Conservation (phyloP, 1,140 invertebrate genomes). For the Anoplophora glabripennis region DNA sequence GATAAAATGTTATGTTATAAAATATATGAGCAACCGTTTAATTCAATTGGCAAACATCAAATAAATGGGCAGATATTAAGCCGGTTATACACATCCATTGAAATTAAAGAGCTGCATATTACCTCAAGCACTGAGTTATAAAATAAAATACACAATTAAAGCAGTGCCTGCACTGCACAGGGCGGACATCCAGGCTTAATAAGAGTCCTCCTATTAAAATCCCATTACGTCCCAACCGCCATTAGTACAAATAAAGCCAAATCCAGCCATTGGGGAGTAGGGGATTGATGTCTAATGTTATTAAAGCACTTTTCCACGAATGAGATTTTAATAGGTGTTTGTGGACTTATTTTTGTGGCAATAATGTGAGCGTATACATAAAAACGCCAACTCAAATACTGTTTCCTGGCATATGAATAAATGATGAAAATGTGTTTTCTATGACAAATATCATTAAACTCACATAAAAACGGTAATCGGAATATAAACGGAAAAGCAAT, state of each 20-base stretch:
- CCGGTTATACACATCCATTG: no score
- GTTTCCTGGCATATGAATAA: constrained; percentile 20
- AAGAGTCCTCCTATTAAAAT: constrained; percentile 40
- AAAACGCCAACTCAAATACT: no score
- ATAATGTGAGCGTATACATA: no score
- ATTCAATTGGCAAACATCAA: no score
- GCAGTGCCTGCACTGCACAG: no score
- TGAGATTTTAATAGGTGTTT: constrained; percentile 40
- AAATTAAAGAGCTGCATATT: no score
- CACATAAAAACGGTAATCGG: constrained; percentile 11
- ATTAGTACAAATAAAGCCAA: constrained; percentile 41
- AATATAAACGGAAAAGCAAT: not conserved
- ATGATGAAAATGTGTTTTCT: constrained; percentile 23
- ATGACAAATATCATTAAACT: constrained; percentile 27
- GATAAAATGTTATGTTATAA: no score
- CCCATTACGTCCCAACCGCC: constrained; percentile 40
- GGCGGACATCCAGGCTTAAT: no score
- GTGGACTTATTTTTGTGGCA: constrained; percentile 26
- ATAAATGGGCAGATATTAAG: no score
- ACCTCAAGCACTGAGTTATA: no score
- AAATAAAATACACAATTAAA: no score
- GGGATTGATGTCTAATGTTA: constrained; percentile 39
- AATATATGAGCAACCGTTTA: no score
- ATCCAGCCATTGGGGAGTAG: constrained; percentile 34
- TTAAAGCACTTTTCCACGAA: constrained; percentile 36